Conservation (phyloP, 2,888 invertebrate genomes). For the Oscheius myriophilus region DNA sequence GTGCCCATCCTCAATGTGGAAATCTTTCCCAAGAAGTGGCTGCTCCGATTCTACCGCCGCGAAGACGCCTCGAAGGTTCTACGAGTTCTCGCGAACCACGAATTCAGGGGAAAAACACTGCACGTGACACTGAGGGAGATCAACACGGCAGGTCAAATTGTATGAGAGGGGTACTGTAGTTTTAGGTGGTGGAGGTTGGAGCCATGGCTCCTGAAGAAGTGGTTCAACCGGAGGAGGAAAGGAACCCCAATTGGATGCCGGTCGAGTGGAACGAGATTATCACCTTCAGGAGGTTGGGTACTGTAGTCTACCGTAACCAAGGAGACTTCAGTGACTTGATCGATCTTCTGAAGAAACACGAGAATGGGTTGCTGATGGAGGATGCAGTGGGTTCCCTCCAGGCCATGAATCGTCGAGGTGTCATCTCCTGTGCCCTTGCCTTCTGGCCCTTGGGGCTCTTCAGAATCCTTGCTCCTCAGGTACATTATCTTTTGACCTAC, state of each 20-base stretch:
- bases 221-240: neutral
- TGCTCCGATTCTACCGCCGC: conserved; percentile 22
- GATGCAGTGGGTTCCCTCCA: conserved; percentile 3
- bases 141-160: neutral
- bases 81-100: neutral
- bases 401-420: neutral
- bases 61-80: conserved; percentile 18
- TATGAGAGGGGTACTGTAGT: no score
- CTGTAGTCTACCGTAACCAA: no score
- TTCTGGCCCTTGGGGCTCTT: conserved; percentile 18
- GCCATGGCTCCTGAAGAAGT: neutral
- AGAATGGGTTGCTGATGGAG: conserved; percentile 8
- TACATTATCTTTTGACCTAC: no score
- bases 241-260: conserved; percentile 13
- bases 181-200: neutral
- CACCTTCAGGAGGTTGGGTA: neutral
- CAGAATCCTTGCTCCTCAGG: conserved; percentile 19
- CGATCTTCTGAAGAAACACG: neutral
- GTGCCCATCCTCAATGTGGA: conserved; percentile 24
- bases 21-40: conserved; percentile 9
- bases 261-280: conserved; percentile 23
- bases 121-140: conserved; percentile 1
- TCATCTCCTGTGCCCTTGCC: conserved; percentile 3
- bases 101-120: neutral
- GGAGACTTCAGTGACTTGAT: neutral